These are phyloP conservation scores for Eulemur macaco DNA, from an alignment of 2,113 vertebrate species.

Conservation along the genomic window DNA sequence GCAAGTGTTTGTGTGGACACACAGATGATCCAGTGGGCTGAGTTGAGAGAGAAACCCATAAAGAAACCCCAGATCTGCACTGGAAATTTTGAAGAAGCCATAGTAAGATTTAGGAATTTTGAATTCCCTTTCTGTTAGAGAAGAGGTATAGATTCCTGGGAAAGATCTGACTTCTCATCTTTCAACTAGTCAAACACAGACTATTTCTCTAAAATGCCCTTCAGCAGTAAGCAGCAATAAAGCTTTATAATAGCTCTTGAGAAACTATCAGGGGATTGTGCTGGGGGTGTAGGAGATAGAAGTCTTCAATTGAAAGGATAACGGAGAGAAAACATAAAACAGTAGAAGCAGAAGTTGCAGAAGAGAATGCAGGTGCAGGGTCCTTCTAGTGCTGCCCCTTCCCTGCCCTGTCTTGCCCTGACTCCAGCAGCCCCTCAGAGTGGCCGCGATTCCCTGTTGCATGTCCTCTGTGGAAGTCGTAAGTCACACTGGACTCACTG, in stretches of 20 bases:
- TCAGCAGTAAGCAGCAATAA: neutral
- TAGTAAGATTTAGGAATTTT: neutral
- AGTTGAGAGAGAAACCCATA: neutral
- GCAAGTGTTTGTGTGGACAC: neutral
- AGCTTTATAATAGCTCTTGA: neutral
- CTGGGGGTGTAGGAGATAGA: neutral
- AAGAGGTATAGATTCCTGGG: neutral
- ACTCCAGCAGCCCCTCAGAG: too few species aligned
- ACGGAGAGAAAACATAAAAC: neutral
- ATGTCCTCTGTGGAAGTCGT: neutral
- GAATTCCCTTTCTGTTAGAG: neutral
- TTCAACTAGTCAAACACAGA: neutral
- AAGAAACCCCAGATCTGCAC: neutral
- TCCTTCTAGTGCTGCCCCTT: neutral
- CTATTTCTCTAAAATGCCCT: neutral
- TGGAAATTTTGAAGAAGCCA: neutral
- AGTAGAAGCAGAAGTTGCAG: neutral
- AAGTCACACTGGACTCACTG: neutral
- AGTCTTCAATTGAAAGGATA: neutral
- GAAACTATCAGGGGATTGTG: slow-evolving; percentile 1
- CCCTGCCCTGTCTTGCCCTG: neutral
- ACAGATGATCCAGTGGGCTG: neutral
- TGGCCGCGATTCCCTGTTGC: accelerated
- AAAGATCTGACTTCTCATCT: neutral
- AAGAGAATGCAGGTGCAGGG: accelerated